Conservation (phyloP, 2,888 invertebrate genomes). For the Abscondita cerata region DNA sequence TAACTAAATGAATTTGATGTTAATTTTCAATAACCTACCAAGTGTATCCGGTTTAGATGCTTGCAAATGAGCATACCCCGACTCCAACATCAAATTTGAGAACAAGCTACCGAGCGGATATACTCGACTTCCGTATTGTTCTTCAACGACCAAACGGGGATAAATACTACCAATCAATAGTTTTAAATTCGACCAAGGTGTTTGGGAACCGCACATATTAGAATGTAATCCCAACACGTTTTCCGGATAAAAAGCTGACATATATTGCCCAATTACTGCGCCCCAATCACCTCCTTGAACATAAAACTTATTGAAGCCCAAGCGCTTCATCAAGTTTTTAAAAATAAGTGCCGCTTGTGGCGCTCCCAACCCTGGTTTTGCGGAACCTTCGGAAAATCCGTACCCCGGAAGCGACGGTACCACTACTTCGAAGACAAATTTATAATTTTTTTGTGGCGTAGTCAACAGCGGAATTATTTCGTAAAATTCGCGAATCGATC, state of each 20-base stretch:
- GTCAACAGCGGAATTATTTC: conserved; percentile 72
- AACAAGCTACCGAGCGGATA: conserved; percentile 62
- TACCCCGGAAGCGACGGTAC: conserved; percentile 64
- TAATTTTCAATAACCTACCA: conserved; percentile 67
- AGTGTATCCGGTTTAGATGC: conserved; percentile 89
- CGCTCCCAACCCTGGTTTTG: conserved; percentile 65
- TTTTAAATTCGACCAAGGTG: conserved; percentile 10
- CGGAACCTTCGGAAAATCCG: conserved; percentile 63
- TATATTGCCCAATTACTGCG: conserved; percentile 64
- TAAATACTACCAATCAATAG: conserved; percentile 59
- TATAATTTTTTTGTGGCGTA: conserved; percentile 60
- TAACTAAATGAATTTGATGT: background rate
- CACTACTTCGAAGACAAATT: conserved; percentile 72
- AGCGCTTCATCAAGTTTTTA: conserved; percentile 72
- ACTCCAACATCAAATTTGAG: conserved; percentile 60
- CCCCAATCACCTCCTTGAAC: conserved; percentile 89
- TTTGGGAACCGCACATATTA: conserved; percentile 57
- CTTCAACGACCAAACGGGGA: conserved; percentile 64
- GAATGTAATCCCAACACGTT: conserved; percentile 65
- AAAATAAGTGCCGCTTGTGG: conserved; percentile 66
- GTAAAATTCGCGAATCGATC: conserved; percentile 84
- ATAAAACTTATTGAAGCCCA: conserved; percentile 72
- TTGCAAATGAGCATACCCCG: conserved; percentile 78
- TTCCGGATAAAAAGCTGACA: conserved; percentile 70
- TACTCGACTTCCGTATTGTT: conserved; percentile 59